Evolutionary conservation across 2,113 vertebrate species (phyloP).

Genomic region (Abramis brama): DNA sequence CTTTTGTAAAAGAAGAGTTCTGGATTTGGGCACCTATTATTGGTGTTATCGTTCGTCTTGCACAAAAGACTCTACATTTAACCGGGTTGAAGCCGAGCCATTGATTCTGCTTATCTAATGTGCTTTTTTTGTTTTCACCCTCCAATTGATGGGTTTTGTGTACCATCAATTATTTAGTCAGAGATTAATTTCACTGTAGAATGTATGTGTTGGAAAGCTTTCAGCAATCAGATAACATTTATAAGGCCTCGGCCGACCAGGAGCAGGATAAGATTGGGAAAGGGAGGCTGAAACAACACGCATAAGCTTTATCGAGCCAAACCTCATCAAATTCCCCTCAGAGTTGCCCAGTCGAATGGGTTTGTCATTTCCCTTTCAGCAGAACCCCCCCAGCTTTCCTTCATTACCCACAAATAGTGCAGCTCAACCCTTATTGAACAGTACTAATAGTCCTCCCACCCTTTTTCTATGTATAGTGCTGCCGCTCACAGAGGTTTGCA

Average conservation of each 20-base stretch:
- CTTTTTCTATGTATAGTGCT: conserved; percentile 58
- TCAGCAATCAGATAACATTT: conserved; percentile 73
- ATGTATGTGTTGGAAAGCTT: conserved; percentile 65
- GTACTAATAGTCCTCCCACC: conserved; percentile 45
- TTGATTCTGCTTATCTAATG: conserved; percentile 70
- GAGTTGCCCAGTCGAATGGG: conserved; percentile 59
- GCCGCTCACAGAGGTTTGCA: conserved; percentile 46
- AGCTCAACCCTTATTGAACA: conserved; percentile 43
- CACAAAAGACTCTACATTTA: conserved; percentile 21
- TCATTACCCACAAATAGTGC: conserved; percentile 53
- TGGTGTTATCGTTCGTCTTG: not conserved
- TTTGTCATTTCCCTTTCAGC: conserved; percentile 61
- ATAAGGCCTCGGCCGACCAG: conserved; percentile 69
- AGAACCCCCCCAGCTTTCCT: conserved; percentile 51
- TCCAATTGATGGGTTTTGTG: conserved; percentile 61
- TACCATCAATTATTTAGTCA: conserved; percentile 73
- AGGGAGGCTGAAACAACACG: not conserved
- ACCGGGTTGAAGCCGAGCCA: conserved; percentile 59
- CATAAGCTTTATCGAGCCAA: conserved; percentile 58
- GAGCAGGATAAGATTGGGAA: conserved; percentile 17
- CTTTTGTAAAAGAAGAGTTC: conserved; percentile 12
- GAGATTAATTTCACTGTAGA: conserved; percentile 74
- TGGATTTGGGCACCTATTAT: not conserved
- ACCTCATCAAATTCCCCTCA: conserved; percentile 66
- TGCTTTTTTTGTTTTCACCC: conserved; percentile 16